A percentile compares a stretch with the other conserved stretches of the same genome.
These are phyloP conservation scores for Gadopsis marmoratus DNA, from an alignment of 2,797 vertebrate genomes.

Conservation along the genomic window DNA sequence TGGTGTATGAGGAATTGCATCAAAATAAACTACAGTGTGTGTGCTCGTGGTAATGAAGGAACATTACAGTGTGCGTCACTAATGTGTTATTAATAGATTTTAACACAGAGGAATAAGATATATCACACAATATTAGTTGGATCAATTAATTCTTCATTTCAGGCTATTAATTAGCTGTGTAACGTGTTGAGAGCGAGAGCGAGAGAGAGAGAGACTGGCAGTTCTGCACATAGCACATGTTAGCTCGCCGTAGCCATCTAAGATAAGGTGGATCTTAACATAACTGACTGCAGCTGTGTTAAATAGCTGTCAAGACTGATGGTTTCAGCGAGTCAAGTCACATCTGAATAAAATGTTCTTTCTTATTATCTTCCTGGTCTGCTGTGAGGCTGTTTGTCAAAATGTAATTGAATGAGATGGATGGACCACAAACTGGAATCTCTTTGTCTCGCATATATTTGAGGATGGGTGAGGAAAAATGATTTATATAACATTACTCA, in stretches of 20 bases:
- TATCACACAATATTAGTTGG: background rate
- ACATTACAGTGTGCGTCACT: background rate
- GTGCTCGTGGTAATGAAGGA: background rate
- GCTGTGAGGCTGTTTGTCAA: conserved; percentile 2
- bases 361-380: background rate
- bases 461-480: background rate
- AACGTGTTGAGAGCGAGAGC: no score
- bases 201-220: background rate
- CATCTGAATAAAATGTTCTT: conserved; percentile 9
- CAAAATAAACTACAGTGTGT: background rate
- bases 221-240: background rate
- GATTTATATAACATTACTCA: background rate
- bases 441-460: background rate
- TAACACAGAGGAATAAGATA: background rate
- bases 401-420: background rate
- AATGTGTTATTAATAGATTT: no score
- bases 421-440: background rate
- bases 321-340: background rate
- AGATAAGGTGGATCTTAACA: background rate
- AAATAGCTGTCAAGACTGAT: background rate
- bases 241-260: background rate
- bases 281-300: conserved; percentile 13
- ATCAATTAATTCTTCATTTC: no score
- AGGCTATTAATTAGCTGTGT: no score
- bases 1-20: background rate